A percentile compares a stretch with the other conserved stretches of the same genome.
Evolutionary conservation across 2,888 invertebrate genomes (phyloP).

Genomic region (Diplazon laetatorius): DNA sequence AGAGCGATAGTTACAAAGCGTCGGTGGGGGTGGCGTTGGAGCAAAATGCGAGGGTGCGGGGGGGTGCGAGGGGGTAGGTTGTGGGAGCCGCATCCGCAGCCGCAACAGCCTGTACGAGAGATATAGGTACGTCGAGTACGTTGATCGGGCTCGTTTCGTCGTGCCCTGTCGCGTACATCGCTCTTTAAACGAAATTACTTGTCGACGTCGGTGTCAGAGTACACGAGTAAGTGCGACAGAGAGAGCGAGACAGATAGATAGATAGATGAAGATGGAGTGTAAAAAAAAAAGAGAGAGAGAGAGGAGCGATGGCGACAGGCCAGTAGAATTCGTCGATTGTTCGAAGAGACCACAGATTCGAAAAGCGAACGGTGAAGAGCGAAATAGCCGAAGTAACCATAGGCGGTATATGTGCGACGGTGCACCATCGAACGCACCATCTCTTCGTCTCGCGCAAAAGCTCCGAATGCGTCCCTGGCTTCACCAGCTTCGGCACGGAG

Average conservation of each 20-base stretch:
- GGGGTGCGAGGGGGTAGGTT: too few species aligned
- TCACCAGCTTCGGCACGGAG: slow-evolving; percentile 19
- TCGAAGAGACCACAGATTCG: slow-evolving; percentile 45
- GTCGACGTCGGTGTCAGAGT: slow-evolving; percentile 18
- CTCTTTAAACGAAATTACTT: slow-evolving; percentile 49
- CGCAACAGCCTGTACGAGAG: neutral
- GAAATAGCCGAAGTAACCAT: neutral
- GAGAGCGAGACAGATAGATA: too few species aligned
- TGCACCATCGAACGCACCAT: slow-evolving; percentile 1
- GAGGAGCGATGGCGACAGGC: neutral
- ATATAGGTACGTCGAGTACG: slow-evolving; percentile 3
- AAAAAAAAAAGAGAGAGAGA: neutral
- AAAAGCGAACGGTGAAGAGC: slow-evolving; percentile 26
- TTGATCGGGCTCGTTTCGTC: slow-evolving; percentile 18
- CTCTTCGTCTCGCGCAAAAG: slow-evolving; percentile 11
- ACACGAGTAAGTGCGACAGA: neutral
- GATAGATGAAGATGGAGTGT: neutral
- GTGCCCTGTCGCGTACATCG: slow-evolving; percentile 13
- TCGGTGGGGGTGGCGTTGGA: slow-evolving; percentile 4
- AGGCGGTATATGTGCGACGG: too few species aligned
- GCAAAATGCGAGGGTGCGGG: too few species aligned
- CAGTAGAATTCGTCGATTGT: slow-evolving; percentile 28
- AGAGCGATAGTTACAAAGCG: slow-evolving; percentile 20
- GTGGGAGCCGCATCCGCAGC: neutral
- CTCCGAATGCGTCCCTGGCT: slow-evolving; percentile 2